Evolutionary conservation across 35 echinoderm and acorn worm species (phyloP).

Genomic region (Ophioderma brevispina): DNA sequence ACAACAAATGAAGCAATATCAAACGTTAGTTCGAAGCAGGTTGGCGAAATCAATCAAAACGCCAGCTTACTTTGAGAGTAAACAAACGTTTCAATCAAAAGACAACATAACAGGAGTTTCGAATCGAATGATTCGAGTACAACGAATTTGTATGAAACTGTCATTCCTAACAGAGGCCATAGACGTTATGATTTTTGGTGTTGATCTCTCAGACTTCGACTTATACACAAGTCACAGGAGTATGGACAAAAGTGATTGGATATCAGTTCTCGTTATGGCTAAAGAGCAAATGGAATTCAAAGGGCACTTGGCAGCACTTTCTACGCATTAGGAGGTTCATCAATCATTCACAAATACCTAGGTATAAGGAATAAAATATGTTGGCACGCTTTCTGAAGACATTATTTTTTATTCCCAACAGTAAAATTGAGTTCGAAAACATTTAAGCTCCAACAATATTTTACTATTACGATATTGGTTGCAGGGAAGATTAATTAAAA

Average conservation of each 20-base stretch:
- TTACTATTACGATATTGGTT: too few species aligned
- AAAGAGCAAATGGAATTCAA: slow-evolving; percentile 66
- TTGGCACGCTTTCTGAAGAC: too few species aligned
- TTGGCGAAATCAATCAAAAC: not conserved
- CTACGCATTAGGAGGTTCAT: too few species aligned
- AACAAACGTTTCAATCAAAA: slow-evolving; percentile 21
- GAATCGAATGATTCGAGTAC: not conserved
- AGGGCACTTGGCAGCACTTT: slow-evolving; percentile 54
- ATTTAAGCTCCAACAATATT: too few species aligned
- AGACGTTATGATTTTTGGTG: slow-evolving; percentile 31
- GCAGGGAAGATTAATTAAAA: too few species aligned
- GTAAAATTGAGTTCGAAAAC: too few species aligned
- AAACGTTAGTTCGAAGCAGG: slow-evolving; percentile 2
- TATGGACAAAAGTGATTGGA: slow-evolving; percentile 37
- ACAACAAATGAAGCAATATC: slow-evolving; percentile 26
- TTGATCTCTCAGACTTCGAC: not conserved
- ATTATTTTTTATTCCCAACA: too few species aligned
- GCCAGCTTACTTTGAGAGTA: slow-evolving; percentile 24
- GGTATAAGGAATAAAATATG: too few species aligned
- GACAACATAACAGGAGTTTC: slow-evolving; percentile 10
- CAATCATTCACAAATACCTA: too few species aligned
- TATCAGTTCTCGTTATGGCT: slow-evolving; percentile 55
- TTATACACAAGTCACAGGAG: not conserved
- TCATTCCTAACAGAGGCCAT: slow-evolving; percentile 24
- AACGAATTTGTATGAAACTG: not conserved